Evolutionary conservation across 2,797 vertebrate genomes (phyloP).

Genomic region (Rhinogobio ventralis): DNA sequence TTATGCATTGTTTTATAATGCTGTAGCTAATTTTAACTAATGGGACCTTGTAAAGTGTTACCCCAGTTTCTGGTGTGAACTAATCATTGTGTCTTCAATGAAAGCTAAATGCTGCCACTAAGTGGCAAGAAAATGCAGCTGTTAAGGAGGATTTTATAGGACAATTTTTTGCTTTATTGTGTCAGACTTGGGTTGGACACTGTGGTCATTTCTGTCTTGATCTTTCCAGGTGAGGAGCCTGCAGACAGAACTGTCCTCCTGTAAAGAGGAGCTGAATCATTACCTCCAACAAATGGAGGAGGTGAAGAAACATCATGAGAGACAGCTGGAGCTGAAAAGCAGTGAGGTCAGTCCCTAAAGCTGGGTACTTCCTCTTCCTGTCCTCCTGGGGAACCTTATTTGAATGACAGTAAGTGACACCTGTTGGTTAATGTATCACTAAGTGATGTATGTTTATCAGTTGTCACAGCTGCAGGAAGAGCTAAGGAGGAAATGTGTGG

Average conservation of each 20-base stretch:
- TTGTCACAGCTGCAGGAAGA: constrained; percentile 85
- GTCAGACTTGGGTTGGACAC: background rate
- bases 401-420: background rate
- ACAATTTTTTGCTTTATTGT: background rate
- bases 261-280: constrained; percentile 83
- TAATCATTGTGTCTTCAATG: background rate
- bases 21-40: background rate
- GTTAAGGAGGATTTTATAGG: background rate
- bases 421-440: background rate
- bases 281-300: constrained; percentile 84
- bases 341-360: constrained; percentile 78
- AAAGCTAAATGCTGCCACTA: background rate
- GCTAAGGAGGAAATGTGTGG: constrained; percentile 78
- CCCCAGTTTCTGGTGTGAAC: background rate
- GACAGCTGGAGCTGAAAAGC: constrained; percentile 80
- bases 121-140: background rate
- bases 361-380: constrained; percentile 48
- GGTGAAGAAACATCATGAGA: constrained; percentile 80
- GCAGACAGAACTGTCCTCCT: constrained; percentile 81
- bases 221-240: constrained; percentile 81
- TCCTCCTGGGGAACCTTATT: constrained; percentile 27
- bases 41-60: background rate
- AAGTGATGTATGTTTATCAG: constrained; percentile 69
- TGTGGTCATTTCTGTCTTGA: background rate
- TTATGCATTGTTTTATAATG: too few relatives aligned